A percentile compares a stretch with the other conserved stretches of the same genome.
Conservation (phyloP, 2,113 vertebrate genomes). For the Barnardius zonarius region DNA sequence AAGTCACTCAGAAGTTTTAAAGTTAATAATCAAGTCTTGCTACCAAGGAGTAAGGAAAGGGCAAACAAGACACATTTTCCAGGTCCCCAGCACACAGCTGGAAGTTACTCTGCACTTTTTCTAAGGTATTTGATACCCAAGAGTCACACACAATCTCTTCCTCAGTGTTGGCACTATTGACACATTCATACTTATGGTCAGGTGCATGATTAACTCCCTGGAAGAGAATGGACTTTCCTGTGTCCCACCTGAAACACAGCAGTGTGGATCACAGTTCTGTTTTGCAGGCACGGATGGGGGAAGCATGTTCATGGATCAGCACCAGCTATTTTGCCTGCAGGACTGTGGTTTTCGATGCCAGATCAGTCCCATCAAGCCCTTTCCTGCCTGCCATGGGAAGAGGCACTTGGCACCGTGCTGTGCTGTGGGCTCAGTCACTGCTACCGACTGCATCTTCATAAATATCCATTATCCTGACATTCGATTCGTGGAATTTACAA, state of each 20-base stretch:
- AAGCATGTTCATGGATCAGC: not conserved
- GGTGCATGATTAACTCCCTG: not conserved
- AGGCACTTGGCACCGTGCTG: fast-evolving
- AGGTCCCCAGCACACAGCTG: not conserved
- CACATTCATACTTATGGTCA: not conserved
- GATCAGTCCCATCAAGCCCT: not conserved
- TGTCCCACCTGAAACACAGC: not conserved
- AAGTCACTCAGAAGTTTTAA: not conserved
- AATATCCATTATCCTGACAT: not conserved
- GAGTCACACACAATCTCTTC: no score
- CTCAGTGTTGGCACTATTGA: not conserved
- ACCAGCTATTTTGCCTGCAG: not conserved
- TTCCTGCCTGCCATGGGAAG: not conserved
- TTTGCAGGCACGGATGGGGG: not conserved
- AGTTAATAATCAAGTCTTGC: not conserved
- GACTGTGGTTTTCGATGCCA: not conserved
- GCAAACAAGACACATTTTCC: not conserved
- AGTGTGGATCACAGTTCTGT: not conserved
- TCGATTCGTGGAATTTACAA: not conserved
- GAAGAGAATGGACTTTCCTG: not conserved
- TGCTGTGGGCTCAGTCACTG: not conserved
- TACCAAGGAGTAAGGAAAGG: not conserved
- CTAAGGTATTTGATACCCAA: not conserved
- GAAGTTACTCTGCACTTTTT: not conserved
- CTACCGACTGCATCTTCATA: not conserved